phyloP scores from a whole-genome alignment of 2,797 vertebrate genomes.

The Chromobotia macracanthus region DNA sequence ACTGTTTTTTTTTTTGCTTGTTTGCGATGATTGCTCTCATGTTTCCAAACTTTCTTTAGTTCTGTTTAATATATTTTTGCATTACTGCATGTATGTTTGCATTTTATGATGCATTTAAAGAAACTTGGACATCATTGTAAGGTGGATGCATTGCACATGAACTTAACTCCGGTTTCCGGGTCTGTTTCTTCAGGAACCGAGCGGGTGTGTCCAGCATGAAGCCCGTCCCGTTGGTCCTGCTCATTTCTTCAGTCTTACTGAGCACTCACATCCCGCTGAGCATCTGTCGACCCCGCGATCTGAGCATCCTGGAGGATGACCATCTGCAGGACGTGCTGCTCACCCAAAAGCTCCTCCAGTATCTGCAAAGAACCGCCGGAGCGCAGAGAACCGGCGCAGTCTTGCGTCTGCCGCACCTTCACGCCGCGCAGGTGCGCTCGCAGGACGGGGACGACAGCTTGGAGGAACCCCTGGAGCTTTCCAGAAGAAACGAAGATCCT shows the following conservation, averaged over 20 bases:
- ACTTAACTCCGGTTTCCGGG: background rate
- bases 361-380: conserved; percentile 60
- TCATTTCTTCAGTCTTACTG: conserved; percentile 75
- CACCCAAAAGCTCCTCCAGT: conserved; percentile 67
- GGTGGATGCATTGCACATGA: background rate
- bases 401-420: conserved; percentile 54
- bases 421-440: conserved; percentile 40
- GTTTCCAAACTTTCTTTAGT: no score
- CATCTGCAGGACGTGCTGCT: conserved; percentile 65
- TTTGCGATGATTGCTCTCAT: no score
- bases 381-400: conserved; percentile 14
- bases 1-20: no score
- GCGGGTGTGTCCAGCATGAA: conserved; percentile 70
- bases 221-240: conserved; percentile 72
- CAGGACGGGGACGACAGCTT: conserved; percentile 54
- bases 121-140: no score
- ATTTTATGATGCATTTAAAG: no score
- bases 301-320: conserved; percentile 66
- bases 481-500: conserved; percentile 81
- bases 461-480: conserved; percentile 62
- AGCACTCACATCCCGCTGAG: conserved; percentile 68
- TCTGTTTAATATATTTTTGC: no score
- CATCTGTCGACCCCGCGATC: conserved; percentile 70
- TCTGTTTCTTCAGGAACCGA: conserved; percentile 21
- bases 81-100: no score